A percentile compares a stretch with the other conserved stretches of the same genome.
Conservation (phyloP, 2,888 invertebrate genomes). For the Salpingus planirostris region DNA sequence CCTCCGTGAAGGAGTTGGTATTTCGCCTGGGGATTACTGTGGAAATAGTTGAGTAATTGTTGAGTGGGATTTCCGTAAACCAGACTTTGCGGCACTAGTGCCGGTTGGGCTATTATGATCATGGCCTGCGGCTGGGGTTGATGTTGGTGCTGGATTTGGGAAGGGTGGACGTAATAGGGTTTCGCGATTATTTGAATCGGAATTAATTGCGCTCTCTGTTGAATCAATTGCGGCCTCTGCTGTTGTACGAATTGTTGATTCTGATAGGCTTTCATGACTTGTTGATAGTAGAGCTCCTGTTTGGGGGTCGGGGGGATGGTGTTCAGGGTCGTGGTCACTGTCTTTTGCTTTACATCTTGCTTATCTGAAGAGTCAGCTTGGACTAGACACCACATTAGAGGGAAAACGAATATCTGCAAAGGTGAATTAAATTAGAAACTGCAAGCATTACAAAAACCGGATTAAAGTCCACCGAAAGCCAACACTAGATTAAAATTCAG, state of each 20-base stretch:
- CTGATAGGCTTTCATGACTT: neutral
- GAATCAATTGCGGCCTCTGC: slow-evolving; percentile 16
- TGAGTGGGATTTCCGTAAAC: slow-evolving; percentile 27
- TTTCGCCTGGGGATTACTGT: slow-evolving; percentile 31
- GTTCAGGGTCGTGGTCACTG: slow-evolving; percentile 13
- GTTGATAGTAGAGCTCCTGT: neutral
- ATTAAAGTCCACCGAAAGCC: no score
- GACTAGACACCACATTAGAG: slow-evolving; percentile 10
- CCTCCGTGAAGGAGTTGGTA: slow-evolving; percentile 13
- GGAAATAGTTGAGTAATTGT: slow-evolving; percentile 34
- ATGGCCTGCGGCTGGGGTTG: slow-evolving; percentile 30
- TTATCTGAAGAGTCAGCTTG: slow-evolving; percentile 9
- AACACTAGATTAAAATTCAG: neutral
- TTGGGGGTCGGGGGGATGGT: slow-evolving; percentile 12
- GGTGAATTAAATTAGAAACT: no score
- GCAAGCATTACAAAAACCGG: no score
- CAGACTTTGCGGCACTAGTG: slow-evolving; percentile 28
- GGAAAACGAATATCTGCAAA: neutral
- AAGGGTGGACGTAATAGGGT: slow-evolving; percentile 18
- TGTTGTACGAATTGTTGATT: slow-evolving; percentile 5
- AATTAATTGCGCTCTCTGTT: slow-evolving; percentile 20
- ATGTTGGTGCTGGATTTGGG: slow-evolving; percentile 21
- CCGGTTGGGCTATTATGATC: slow-evolving; percentile 38
- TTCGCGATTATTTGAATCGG: slow-evolving; percentile 20
- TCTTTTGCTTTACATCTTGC: slow-evolving; percentile 15